phyloP scores from a whole-genome alignment of 2,888 invertebrate species.

The Stomorhina lunata region DNA sequence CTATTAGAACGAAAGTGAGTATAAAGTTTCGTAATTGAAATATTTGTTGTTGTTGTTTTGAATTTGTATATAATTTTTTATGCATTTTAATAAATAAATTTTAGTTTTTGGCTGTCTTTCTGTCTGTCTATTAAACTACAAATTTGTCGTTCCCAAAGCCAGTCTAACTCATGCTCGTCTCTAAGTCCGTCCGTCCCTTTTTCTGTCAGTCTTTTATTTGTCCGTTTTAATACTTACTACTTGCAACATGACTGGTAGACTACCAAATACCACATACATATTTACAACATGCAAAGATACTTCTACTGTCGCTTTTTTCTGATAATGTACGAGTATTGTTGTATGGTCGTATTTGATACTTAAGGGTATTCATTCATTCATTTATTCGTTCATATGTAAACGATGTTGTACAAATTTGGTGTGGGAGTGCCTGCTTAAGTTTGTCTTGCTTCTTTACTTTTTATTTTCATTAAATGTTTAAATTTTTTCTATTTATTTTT shows the following conservation, averaged over 20 bases:
- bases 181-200: constrained; percentile 16
- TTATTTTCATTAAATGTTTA: constrained; percentile 33
- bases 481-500: constrained; percentile 9
- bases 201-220: constrained; percentile 12
- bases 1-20: constrained; percentile 65
- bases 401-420: constrained; percentile 57
- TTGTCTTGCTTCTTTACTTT: constrained; percentile 52
- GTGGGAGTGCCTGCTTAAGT: constrained; percentile 66
- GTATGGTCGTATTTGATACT: constrained; percentile 39
- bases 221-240: constrained; percentile 37
- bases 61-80: constrained; percentile 61
- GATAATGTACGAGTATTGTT: neutral
- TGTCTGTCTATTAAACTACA: too few species aligned
- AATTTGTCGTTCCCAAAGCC: too few species aligned
- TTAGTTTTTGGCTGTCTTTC: constrained; percentile 44
- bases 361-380: constrained; percentile 52
- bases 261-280: too few species aligned
- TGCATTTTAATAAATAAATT: constrained; percentile 30
- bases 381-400: too few species aligned
- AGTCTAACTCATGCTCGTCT: too few species aligned
- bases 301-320: neutral
- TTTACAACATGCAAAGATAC: constrained; percentile 36
- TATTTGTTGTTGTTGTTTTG: constrained; percentile 53
- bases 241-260: too few species aligned
- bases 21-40: too few species aligned